Conservation (phyloP, 2,113 vertebrate species). For the Corynorhinus townsendii region DNA sequence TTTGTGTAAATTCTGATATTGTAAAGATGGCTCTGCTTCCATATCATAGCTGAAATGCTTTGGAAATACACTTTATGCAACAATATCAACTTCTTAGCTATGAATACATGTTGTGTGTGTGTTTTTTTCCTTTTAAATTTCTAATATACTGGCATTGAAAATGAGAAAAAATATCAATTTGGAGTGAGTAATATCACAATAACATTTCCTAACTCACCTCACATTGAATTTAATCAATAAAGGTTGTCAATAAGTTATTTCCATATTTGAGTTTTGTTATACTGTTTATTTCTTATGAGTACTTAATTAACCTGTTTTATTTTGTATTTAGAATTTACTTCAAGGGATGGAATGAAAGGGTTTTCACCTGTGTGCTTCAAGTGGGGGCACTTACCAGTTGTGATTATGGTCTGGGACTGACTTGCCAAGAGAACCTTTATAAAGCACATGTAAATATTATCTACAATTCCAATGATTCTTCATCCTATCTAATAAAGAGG, state of each 20-base stretch:
- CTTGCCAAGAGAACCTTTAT: not conserved
- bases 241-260: not conserved
- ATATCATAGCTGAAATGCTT: conserved; percentile 33
- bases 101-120: not conserved
- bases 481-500: no score
- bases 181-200: not conserved
- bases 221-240: not conserved
- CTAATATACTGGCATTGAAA: conserved; percentile 31
- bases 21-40: conserved; percentile 7
- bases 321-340: not conserved
- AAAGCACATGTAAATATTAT: not conserved
- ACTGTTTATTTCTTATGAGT: not conserved
- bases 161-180: conserved; percentile 9
- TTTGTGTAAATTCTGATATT: not conserved
- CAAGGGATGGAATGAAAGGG: not conserved
- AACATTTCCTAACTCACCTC: not conserved
- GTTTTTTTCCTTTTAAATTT: conserved; percentile 35
- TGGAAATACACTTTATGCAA: conserved; percentile 28
- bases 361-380: not conserved
- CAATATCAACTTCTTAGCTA: conserved; percentile 36
- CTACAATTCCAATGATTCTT: not conserved
- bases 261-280: not conserved
- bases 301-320: not conserved
- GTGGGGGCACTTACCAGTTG: not conserved
- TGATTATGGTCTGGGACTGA: not conserved